Evolutionary conservation across 2,888 invertebrate species (phyloP), one percentile per base, ranked within the genome.

Genomic region (Nomada goodeniana): DNA sequence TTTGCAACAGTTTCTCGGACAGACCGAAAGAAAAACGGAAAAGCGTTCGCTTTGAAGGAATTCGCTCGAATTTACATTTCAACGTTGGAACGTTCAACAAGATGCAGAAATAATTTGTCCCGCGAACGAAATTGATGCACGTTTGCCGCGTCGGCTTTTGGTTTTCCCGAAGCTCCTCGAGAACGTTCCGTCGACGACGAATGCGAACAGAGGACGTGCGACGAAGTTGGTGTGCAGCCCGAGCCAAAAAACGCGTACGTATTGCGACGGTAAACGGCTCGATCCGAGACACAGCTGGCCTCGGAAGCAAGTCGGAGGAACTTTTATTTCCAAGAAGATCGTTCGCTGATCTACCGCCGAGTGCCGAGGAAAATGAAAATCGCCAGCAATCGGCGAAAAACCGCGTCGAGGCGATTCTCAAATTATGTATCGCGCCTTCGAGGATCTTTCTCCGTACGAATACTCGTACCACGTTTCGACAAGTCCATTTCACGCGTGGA

Each of bases 331-430:
- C 71, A 53, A 76, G 81, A 84, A 72, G 71, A 75, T 53, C 73
- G 79, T 82, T 80, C 82, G 52, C 52, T 29, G 72, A 26, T 65
- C 57, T 7, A 42, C 72, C 73, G 80, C 75, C 83, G 77, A 80
- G 47, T 71, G 47, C 36, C 57, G 50, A 15, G n/a, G 63, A 52
- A 44, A 36, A 7, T 36, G 36, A 5, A 26, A 59, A 20, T 53
- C 50, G n/a, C 9, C 50, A 11, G 20, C 20, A 15, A 64, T 63
- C 50, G 1, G 42, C 13, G 26, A 15, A 20, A 50, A 36, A 15
- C 23, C 23, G 26, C 7, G 60, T 15, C 60, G 2, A n/a, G 61
- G 15, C 23, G 26, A 26, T 20, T 20, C 23, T n/a, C 18, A 60
- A 44, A 11, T 1, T 18, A 65, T 10, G 53, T 53, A 11, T 47